Conservation (phyloP, 2,797 vertebrate species). For the Tapirus indicus region DNA sequence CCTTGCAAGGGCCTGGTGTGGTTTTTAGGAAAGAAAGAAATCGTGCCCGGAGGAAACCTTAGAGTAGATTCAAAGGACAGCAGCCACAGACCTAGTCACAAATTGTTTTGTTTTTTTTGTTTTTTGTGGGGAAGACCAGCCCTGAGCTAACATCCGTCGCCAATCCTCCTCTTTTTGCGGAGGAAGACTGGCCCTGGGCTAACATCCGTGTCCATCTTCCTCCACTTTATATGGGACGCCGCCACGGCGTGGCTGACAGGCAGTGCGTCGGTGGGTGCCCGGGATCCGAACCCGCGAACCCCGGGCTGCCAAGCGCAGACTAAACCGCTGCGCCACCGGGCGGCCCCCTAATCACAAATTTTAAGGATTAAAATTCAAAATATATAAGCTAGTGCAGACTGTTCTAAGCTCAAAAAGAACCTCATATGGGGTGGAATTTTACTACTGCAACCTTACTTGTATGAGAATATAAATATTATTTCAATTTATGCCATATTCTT, state of each 20-base stretch:
- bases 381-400: not conserved
- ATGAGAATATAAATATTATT: constrained; percentile 48
- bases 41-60: not conserved
- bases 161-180: no score
- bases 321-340: no score
- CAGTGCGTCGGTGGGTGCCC: no score
- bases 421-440: not conserved
- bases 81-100: not conserved
- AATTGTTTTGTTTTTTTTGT: no score
- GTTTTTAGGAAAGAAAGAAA: not conserved
- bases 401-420: not conserved
- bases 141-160: no score
- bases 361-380: constrained; percentile 30
- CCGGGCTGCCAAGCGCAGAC: no score
- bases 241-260: no score
- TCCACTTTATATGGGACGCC: no score
- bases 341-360: not conserved
- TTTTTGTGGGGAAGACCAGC: no score
- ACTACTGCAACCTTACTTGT: not conserved
- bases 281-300: no score
- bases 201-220: no score
- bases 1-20: not conserved
- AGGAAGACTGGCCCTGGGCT: no score
- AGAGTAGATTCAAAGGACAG: not conserved
- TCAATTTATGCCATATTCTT: not conserved